These are phyloP conservation scores for Arremon brunneinucha DNA, from an alignment of 2,797 vertebrate genomes.

Conservation along the genomic window DNA sequence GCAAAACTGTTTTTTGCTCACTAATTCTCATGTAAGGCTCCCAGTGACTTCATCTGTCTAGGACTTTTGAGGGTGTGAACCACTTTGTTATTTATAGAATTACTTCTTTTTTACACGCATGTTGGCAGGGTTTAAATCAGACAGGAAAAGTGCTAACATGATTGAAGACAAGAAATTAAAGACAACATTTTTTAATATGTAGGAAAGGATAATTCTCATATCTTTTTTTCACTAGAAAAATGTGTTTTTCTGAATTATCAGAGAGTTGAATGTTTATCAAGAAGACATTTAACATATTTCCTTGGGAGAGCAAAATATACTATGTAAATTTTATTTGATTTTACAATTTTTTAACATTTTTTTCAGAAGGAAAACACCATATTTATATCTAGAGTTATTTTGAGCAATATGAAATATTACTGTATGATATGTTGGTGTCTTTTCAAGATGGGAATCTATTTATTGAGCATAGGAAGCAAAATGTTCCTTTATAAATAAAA, in stretches of 20 bases:
- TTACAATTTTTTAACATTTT: neutral
- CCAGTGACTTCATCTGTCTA: neutral
- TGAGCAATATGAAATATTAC: neutral
- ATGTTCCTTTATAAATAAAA: neutral
- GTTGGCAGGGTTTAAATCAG: neutral
- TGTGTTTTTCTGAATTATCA: neutral
- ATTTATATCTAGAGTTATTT: neutral
- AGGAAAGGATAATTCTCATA: neutral
- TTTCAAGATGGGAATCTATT: neutral
- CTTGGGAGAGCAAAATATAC: neutral
- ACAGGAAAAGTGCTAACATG: neutral
- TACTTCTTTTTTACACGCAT: neutral
- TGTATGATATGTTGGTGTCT: neutral
- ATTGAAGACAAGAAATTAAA: neutral
- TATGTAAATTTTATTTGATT: neutral
- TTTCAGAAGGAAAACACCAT: neutral
- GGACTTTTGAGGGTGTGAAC: neutral
- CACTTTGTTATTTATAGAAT: slow-evolving; percentile 11
- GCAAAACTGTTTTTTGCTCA: neutral
- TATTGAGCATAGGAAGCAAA: neutral
- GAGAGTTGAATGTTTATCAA: neutral
- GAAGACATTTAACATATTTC: neutral
- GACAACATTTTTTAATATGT: neutral
- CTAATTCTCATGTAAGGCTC: neutral
- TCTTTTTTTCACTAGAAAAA: neutral